These are phyloP conservation scores for Phanerotoma sp. DNA, from an alignment of 2,888 invertebrate species.

Conservation along the genomic window DNA sequence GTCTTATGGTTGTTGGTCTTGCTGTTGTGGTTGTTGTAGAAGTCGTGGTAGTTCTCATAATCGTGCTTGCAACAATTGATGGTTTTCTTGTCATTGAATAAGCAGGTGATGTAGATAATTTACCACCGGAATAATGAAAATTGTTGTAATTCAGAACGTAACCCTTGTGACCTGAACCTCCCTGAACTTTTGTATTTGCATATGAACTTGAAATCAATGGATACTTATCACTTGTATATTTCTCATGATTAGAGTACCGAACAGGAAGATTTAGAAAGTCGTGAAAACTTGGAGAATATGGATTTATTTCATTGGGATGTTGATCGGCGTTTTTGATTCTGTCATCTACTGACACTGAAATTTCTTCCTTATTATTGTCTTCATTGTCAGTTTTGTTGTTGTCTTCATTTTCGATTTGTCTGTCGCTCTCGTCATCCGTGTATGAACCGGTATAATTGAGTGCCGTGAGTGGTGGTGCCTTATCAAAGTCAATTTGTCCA, in stretches of 20 bases:
- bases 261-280: slow-evolving; percentile 70
- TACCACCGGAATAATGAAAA: slow-evolving; percentile 30
- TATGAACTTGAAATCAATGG: slow-evolving; percentile 72
- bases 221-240: slow-evolving; percentile 59
- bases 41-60: slow-evolving; percentile 30
- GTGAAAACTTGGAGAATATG: slow-evolving; percentile 66
- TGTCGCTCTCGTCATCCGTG: slow-evolving; percentile 29
- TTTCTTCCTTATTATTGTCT: slow-evolving; percentile 17
- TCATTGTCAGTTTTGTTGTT: slow-evolving; percentile 14
- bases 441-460: slow-evolving; percentile 45
- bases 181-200: slow-evolving; percentile 72
- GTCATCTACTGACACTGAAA: slow-evolving; percentile 43
- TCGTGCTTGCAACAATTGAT: slow-evolving; percentile 28
- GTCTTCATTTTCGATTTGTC: slow-evolving; percentile 6
- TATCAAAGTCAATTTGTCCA: slow-evolving; percentile 66
- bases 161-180: slow-evolving; percentile 55
- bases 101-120: slow-evolving; percentile 22
- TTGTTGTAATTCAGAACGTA: slow-evolving; percentile 46
- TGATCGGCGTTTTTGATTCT: too few species aligned
- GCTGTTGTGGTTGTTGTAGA: slow-evolving; percentile 32
- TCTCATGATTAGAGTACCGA: slow-evolving; percentile 69
- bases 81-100: slow-evolving; percentile 30
- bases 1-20: slow-evolving; percentile 29
- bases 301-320: slow-evolving; percentile 65
- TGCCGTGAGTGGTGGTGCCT: slow-evolving; percentile 48